Evolutionary conservation across 37 sponge, comb jelly and placozoan species (phyloP), one percentile per base, ranked within the genome.

Genomic region (Aplysina aerophoba): DNA sequence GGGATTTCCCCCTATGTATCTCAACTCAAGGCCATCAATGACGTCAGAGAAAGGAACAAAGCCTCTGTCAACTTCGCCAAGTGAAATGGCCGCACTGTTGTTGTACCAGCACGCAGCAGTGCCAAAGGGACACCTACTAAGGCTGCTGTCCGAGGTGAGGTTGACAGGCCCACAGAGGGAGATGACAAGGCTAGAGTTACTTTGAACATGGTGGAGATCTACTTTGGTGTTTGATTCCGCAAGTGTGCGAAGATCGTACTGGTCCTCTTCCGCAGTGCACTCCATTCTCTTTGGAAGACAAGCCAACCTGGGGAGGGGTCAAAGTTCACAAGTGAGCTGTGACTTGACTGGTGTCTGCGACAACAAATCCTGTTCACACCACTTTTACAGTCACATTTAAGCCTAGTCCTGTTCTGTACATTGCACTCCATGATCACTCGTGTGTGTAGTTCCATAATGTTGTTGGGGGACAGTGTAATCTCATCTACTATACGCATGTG

Each of bases 231-330:
- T 75, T 44, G 4, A 13, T 22, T 50, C 53, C 2, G 78, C 54
- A 40, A 93, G 69, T 11, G 89, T 85, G 38, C 68, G 56, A 12
- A 93, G 78, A 69, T 93, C 87, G 44, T 89, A 93, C 60, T 72
- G 86, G 25, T 80, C 87, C 64, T 62, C 27, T 20, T 41, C 86
- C 8, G 91, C 89, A 40, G 81, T 66, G 63, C 94, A 93, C 61
- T 87, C 75, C 37, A 90, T 83, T 33, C 82, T 82, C 59, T 59
- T 82, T 8, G 89, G 93, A 11, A 27, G 39, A 60, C 94, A 93
- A 22, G 91, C 94, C 35, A 93, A 41, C 41, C 78, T 75, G 54
- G 0, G 25, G n/a, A 44, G 54, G 78, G n/a, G 40, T 0, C 6
- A 12, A 6, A 15, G 33, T 8, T 74, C 3, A 3, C 75, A 73